Conservation (phyloP, 2,888 invertebrate genomes). For the Cheilosia soror region DNA sequence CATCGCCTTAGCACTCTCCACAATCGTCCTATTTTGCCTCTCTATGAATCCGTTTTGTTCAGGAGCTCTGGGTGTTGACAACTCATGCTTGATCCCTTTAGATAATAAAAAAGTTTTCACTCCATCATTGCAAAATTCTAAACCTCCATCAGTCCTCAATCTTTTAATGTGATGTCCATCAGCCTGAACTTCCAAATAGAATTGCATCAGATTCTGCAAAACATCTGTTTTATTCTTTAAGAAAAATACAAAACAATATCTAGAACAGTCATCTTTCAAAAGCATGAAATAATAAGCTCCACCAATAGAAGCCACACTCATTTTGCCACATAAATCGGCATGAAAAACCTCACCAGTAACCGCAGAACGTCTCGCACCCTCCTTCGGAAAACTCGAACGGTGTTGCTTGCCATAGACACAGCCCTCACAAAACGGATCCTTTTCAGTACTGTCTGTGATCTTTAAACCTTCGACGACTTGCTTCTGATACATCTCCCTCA, state of each 20-base stretch:
- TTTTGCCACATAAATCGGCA: conserved; percentile 62
- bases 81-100: conserved; percentile 25
- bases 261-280: conserved; percentile 63
- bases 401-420: conserved; percentile 41
- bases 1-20: conserved; percentile 54
- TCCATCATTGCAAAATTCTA: conserved; percentile 38
- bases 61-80: conserved; percentile 38
- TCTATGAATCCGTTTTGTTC: conserved; percentile 52
- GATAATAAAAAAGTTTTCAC: not conserved
- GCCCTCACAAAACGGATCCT: conserved; percentile 39
- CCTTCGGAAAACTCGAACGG: not conserved
- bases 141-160: conserved; percentile 1
- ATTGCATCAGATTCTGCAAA: conserved; percentile 26
- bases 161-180: conserved; percentile 33
- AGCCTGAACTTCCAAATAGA: conserved; percentile 39
- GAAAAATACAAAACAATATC: conserved; percentile 65
- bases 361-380: too few relatives aligned
- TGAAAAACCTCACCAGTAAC: conserved; percentile 41
- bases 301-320: conserved; percentile 55
- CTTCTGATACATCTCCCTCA: not conserved
- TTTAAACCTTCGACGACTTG: too few relatives aligned
- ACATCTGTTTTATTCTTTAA: conserved; percentile 62
- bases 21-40: conserved; percentile 45
- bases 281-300: conserved; percentile 65
- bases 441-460: too few relatives aligned